Evolutionary conservation across 2,797 vertebrate species (phyloP).

Genomic region (Microcaecilia unicolor): DNA sequence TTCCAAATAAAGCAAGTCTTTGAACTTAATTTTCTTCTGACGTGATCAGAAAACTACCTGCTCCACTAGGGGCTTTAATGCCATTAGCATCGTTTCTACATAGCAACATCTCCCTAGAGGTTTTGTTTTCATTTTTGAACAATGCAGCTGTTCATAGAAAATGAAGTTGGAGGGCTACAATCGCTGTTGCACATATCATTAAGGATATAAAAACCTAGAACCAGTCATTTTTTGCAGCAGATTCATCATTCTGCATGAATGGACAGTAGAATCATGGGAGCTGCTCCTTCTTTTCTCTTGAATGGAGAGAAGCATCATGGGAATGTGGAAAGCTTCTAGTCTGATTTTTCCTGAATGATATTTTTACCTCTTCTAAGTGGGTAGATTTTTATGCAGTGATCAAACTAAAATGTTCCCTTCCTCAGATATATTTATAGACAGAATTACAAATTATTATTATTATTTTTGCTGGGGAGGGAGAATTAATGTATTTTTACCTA

Average conservation of each 20-base stretch:
- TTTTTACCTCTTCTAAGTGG: conserved; percentile 24
- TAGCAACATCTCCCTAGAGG: conserved; percentile 38
- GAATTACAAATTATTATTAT: background rate
- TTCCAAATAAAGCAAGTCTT: background rate
- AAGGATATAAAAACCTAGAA: conserved; percentile 5
- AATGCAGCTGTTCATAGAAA: conserved; percentile 35
- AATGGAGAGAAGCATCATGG: conserved; percentile 39
- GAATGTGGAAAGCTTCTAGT: conserved; percentile 24
- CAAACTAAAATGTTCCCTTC: background rate
- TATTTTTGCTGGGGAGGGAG: too few relatives aligned
- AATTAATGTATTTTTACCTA: too few relatives aligned
- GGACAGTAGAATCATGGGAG: conserved; percentile 23
- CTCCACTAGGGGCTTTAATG: conserved; percentile 40
- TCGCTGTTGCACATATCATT: conserved; percentile 12
- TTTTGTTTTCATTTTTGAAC: conserved; percentile 42
- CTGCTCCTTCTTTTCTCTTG: conserved; percentile 23
- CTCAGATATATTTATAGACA: background rate
- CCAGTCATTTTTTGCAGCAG: conserved; percentile 9
- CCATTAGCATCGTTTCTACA: conserved; percentile 46
- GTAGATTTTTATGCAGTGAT: conserved; percentile 1
- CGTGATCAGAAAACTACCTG: conserved; percentile 30
- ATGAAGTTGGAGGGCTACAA: conserved; percentile 27
- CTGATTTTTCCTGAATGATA: conserved; percentile 41
- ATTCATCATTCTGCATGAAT: conserved; percentile 45
- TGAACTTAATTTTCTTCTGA: conserved; percentile 47